A percentile compares a stretch with the other conserved stretches of the same genome.
phyloP scores from a whole-genome alignment of 2,888 invertebrate species.

The Drosophila algonquin region DNA sequence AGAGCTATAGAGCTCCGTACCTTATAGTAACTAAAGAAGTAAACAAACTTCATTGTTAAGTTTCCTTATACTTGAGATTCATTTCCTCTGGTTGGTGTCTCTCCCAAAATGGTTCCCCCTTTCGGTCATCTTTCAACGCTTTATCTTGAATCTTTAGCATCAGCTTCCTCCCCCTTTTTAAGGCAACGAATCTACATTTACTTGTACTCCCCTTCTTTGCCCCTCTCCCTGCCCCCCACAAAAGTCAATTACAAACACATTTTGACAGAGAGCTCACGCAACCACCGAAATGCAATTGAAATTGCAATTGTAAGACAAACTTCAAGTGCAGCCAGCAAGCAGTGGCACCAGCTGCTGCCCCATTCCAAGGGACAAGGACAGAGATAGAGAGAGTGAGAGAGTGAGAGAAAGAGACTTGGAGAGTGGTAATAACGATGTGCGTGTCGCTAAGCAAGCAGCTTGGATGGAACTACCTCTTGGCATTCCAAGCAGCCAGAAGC shows the following conservation, averaged over 20 bases:
- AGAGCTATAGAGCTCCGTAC: no score
- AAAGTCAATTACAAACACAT: constrained; percentile 53
- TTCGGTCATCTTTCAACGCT: neutral
- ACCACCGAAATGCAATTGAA: constrained; percentile 33
- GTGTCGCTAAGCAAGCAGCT: constrained; percentile 26
- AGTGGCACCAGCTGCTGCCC: constrained; percentile 50
- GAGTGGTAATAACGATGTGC: constrained; percentile 21
- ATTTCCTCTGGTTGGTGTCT: neutral
- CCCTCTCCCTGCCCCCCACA: neutral
- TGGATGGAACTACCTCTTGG: constrained; percentile 32
- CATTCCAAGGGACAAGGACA: constrained; percentile 3
- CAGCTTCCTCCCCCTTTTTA: neutral
- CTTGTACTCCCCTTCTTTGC: neutral
- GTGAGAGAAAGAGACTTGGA: neutral
- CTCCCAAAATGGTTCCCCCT: neutral
- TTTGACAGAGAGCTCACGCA: constrained; percentile 25
- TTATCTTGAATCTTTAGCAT: neutral
- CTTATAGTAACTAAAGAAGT: neutral
- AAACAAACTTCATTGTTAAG: neutral
- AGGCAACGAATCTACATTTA: neutral
- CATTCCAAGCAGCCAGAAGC: constrained; percentile 13
- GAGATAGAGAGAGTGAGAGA: no score
- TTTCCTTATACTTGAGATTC: neutral
- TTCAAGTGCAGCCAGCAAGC: constrained; percentile 38
- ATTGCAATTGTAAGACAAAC: constrained; percentile 28